phyloP scores from a whole-genome alignment of 2,888 invertebrate species.

The Volucella inanis region DNA sequence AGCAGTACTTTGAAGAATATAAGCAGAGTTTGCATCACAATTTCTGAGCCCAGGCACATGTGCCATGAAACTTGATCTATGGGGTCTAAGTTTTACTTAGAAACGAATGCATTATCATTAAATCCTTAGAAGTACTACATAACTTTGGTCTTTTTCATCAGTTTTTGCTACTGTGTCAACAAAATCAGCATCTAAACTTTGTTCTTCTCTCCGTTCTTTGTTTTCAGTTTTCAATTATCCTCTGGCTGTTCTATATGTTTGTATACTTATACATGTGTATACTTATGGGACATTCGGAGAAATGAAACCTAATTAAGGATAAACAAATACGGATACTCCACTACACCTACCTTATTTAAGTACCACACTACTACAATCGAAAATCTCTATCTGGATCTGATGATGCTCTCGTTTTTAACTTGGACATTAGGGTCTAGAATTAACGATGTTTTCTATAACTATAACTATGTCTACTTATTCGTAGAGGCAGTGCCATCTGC shows the following conservation, averaged over 20 bases:
- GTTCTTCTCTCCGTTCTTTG: not conserved
- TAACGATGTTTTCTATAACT: constrained; percentile 4
- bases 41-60: no score
- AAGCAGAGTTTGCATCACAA: no score
- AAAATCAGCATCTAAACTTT: constrained; percentile 23
- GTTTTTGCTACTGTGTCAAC: constrained; percentile 1
- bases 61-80: no score
- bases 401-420: not conserved
- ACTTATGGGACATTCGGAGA: not conserved
- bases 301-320: constrained; percentile 39
- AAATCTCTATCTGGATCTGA: not conserved
- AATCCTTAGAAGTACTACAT: not conserved
- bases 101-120: constrained; percentile 25
- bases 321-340: constrained; percentile 22
- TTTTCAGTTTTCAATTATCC: constrained; percentile 10
- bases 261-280: not conserved
- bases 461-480: not conserved
- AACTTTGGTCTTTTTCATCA: not conserved
- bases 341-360: not conserved
- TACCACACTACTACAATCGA: not conserved
- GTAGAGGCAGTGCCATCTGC: constrained; percentile 3
- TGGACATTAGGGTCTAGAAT: not conserved
- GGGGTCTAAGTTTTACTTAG: no score
- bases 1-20: no score
- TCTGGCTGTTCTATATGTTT: not conserved